phyloP scores from a whole-genome alignment of 1,140 invertebrate genomes.

The Plutomurus gul region DNA sequence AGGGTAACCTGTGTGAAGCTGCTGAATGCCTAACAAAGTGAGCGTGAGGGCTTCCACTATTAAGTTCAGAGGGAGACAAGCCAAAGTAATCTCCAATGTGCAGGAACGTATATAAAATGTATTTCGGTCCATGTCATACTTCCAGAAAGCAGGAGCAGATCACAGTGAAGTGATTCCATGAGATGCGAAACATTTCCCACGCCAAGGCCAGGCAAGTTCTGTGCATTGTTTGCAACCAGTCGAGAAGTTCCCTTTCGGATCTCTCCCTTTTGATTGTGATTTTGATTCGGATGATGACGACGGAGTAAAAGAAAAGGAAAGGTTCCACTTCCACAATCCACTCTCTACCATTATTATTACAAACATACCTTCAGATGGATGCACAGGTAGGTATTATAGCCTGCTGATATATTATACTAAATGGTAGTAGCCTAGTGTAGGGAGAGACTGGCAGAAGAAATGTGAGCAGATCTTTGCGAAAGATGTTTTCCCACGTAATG shows the following conservation, averaged over 20 bases:
- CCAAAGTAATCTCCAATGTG: neutral
- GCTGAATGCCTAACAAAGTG: neutral
- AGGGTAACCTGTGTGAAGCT: slow-evolving; percentile 9
- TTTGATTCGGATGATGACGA: slow-evolving; percentile 34
- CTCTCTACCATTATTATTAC: neutral
- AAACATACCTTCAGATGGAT: neutral
- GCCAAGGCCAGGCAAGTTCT: slow-evolving; percentile 33
- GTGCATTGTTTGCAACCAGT: slow-evolving; percentile 32
- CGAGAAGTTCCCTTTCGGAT: neutral
- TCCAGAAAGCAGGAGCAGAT: too few species aligned
- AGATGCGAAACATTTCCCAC: slow-evolving; percentile 40
- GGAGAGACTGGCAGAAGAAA: too few species aligned
- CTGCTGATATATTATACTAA: neutral
- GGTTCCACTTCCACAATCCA: neutral
- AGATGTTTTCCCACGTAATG: slow-evolving; percentile 49
- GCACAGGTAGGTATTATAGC: neutral
- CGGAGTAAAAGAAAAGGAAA: slow-evolving; percentile 32
- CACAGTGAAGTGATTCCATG: neutral
- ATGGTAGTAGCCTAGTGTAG: too few species aligned
- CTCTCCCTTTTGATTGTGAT: slow-evolving; percentile 9
- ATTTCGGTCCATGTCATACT: too few species aligned
- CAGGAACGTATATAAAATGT: too few species aligned
- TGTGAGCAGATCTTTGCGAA: slow-evolving; percentile 18
- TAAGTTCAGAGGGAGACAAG: neutral
- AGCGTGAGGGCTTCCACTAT: too few species aligned